Evolutionary conservation across 2,797 vertebrate genomes (phyloP).

Genomic region (Naso thynnoides): DNA sequence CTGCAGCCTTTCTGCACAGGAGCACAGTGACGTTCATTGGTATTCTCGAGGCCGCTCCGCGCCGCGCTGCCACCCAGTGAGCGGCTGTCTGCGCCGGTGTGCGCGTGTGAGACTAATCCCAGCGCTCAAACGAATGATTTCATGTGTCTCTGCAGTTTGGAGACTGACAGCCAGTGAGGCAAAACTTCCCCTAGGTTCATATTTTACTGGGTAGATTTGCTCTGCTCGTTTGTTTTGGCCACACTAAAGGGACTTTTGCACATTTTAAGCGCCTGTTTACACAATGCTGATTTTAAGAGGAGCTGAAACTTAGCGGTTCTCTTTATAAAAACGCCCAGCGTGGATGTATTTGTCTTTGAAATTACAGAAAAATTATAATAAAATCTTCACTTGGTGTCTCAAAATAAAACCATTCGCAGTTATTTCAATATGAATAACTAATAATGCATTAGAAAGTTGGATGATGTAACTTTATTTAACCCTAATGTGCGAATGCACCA

Average conservation of each 20-base stretch:
- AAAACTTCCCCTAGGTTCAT: neutral
- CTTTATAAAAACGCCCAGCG: too few relatives aligned
- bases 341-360: too few relatives aligned
- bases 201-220: neutral
- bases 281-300: neutral
- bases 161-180: neutral
- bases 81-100: slow-evolving; percentile 12
- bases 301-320: too few relatives aligned
- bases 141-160: neutral
- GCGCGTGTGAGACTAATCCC: slow-evolving; percentile 23
- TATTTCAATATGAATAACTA: neutral
- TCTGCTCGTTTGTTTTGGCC: neutral
- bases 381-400: too few relatives aligned
- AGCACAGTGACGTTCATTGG: slow-evolving; percentile 47
- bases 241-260: neutral
- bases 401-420: neutral
- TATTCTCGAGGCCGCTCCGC: slow-evolving; percentile 42
- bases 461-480: neutral
- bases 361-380: too few relatives aligned
- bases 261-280: neutral
- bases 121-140: slow-evolving; percentile 18
- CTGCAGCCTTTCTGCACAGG: slow-evolving; percentile 26
- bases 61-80: slow-evolving; percentile 57
- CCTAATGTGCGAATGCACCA: neutral
- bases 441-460: neutral